Percentiles rank a stretch among this genome's conserved stretches.
These are phyloP conservation scores for Onthophagus sagittarius DNA, from an alignment of 2,888 invertebrate genomes.

Conservation along the genomic window DNA sequence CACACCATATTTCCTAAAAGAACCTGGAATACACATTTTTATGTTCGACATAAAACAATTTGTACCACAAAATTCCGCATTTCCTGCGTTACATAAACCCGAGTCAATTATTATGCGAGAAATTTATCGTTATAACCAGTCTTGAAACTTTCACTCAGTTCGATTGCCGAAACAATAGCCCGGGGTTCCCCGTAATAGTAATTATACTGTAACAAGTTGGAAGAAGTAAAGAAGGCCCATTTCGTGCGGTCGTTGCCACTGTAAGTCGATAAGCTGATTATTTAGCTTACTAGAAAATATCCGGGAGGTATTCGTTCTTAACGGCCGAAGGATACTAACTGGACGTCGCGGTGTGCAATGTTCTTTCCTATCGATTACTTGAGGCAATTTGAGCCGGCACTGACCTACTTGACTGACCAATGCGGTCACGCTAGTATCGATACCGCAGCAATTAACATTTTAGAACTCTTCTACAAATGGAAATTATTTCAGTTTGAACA, in stretches of 20 bases:
- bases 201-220: not conserved
- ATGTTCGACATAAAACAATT: not conserved
- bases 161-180: conserved; percentile 11
- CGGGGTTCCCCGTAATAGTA: not conserved
- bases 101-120: conserved; percentile 5
- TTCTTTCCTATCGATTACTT: conserved; percentile 5
- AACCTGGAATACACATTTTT: not conserved
- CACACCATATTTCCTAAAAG: not conserved
- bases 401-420: conserved; percentile 12
- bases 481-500: not conserved
- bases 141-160: conserved; percentile 8
- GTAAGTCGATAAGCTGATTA: conserved; percentile 6
- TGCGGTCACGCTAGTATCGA: not conserved
- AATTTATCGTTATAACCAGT: conserved; percentile 9
- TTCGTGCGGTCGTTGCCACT: conserved; percentile 4
- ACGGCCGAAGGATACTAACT: conserved; percentile 7
- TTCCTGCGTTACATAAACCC: conserved; percentile 3
- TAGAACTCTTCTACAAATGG: not conserved
- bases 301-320: not conserved
- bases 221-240: not conserved
- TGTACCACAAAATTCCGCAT: not conserved
- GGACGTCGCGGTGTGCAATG: not conserved
- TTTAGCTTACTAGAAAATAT: not conserved
- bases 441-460: not conserved
- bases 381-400: not conserved